phyloP scores from a whole-genome alignment of 2,113 vertebrate genomes.

The Ailurus styani region DNA sequence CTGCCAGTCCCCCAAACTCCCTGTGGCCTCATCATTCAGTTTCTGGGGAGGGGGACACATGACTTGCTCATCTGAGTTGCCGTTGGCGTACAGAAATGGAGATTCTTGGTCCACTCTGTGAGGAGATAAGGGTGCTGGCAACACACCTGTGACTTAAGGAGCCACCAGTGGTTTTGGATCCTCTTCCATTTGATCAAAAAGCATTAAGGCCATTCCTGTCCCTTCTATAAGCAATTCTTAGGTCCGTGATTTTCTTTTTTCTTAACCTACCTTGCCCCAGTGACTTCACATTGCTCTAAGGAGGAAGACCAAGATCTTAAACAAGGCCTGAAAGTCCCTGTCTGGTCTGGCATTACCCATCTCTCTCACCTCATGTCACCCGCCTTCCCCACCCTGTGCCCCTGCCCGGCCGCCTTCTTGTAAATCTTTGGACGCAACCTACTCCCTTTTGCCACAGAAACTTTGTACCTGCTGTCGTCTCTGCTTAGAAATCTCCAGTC shows the following conservation, averaged over 20 bases:
- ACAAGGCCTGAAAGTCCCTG: not conserved
- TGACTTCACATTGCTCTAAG: not conserved
- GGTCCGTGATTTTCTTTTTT: not conserved
- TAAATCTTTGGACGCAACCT: not conserved
- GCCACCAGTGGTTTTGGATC: fast-evolving
- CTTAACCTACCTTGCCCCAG: not conserved
- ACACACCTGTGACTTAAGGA: not conserved
- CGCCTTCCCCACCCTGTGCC: not conserved
- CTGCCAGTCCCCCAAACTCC: not conserved
- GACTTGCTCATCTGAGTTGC: not conserved
- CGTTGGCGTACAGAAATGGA: fast-evolving
- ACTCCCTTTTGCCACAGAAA: not conserved
- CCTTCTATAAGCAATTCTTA: not conserved
- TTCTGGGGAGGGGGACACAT: not conserved
- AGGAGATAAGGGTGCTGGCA: no score
- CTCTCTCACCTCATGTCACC: not conserved
- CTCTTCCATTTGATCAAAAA: not conserved
- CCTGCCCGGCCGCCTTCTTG: not conserved
- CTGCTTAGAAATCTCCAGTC: not conserved
- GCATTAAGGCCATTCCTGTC: no score
- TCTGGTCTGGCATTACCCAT: fast-evolving
- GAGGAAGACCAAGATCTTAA: not conserved
- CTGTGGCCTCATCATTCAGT: fast-evolving
- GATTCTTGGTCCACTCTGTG: fast-evolving
- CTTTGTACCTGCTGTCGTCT: not conserved